phyloP scores from a whole-genome alignment of 1,140 invertebrate species.

The Elysia chlorotica region DNA sequence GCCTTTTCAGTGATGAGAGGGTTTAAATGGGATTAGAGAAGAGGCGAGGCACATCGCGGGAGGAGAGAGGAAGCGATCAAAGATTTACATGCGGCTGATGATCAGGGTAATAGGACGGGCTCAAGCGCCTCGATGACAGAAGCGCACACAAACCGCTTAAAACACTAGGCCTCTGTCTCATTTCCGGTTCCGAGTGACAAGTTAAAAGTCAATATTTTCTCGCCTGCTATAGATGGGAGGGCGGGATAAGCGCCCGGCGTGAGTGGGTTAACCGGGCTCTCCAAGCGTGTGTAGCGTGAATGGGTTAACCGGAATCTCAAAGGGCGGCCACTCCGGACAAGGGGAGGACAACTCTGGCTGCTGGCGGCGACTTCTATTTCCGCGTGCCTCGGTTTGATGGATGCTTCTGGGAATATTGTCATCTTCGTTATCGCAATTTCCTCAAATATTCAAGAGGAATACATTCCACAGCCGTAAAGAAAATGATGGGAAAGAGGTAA shows the following conservation, averaged over 20 bases:
- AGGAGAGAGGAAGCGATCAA: too few species aligned
- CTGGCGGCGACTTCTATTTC: constrained; percentile 18
- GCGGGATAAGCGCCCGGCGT: background rate
- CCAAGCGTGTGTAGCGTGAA: background rate
- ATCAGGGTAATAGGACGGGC: too few species aligned
- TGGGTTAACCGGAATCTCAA: background rate
- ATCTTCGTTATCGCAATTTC: constrained; percentile 13
- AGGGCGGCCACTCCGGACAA: background rate
- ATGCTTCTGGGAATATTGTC: constrained; percentile 16
- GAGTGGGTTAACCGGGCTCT: background rate
- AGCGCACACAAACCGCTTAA: constrained; percentile 9
- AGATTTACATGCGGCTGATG: too few species aligned
- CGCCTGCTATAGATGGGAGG: constrained; percentile 1
- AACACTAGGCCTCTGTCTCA: constrained; percentile 23
- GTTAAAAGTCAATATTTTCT: constrained; percentile 24
- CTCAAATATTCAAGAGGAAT: too few species aligned
- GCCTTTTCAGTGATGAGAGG: too few species aligned
- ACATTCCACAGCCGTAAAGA: too few species aligned
- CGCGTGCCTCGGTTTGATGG: constrained; percentile 11
- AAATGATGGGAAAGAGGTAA: too few species aligned
- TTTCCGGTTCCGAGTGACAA: constrained; percentile 22
- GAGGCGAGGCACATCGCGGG: too few species aligned
- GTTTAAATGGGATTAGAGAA: too few species aligned
- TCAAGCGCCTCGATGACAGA: too few species aligned
- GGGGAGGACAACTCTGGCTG: constrained; percentile 4